phyloP scores from a whole-genome alignment of 2,888 invertebrate genomes.

The Sesia bembeciformis region DNA sequence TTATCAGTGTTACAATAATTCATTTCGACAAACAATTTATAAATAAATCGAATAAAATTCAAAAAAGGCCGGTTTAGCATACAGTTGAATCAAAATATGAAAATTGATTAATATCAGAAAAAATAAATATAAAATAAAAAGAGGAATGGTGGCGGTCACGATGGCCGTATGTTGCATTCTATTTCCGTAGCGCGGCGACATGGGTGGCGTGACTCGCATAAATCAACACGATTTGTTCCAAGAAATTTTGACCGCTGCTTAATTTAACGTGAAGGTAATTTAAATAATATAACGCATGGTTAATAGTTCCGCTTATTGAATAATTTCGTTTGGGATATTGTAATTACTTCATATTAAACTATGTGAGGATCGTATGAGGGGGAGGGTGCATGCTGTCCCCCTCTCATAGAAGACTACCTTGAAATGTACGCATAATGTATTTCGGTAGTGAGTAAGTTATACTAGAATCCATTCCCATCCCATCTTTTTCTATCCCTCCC shows the following conservation, averaged over 20 bases:
- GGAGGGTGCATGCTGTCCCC: too few relatives aligned
- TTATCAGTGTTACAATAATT: too few relatives aligned
- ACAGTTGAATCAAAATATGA: too few relatives aligned
- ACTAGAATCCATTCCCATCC: too few relatives aligned
- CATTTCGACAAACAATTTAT: too few relatives aligned
- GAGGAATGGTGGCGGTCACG: neutral
- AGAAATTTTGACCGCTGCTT: constrained; percentile 40
- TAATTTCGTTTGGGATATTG: neutral
- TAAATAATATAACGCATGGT: constrained; percentile 21
- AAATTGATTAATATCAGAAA: too few relatives aligned
- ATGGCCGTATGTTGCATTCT: constrained; percentile 27
- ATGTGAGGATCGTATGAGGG: constrained; percentile 5
- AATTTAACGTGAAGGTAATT: constrained; percentile 39
- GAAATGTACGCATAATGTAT: neutral
- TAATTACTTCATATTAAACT: neutral
- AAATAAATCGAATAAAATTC: too few relatives aligned
- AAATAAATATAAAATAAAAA: neutral
- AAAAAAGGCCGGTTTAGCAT: too few relatives aligned
- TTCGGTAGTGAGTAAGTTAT: too few relatives aligned
- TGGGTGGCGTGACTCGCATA: constrained; percentile 52
- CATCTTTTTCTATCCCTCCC: too few relatives aligned
- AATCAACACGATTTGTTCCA: constrained; percentile 63
- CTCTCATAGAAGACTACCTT: neutral
- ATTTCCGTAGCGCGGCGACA: constrained; percentile 40
- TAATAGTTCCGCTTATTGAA: constrained; percentile 13